Evolutionary conservation across 2,113 vertebrate genomes (phyloP).

Genomic region (Dasyprocta punctata): DNA sequence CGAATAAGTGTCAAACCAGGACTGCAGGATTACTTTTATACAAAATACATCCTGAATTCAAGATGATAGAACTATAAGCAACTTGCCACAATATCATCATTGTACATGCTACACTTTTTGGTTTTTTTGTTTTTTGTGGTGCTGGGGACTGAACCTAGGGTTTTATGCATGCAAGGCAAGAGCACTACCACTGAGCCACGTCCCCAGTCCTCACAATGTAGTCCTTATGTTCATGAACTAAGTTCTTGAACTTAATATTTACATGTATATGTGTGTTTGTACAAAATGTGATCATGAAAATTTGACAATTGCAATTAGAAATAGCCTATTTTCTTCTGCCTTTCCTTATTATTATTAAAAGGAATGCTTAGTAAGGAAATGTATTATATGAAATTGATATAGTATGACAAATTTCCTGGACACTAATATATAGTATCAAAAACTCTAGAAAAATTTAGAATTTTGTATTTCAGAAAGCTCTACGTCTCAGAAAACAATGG

Average conservation of each 20-base stretch:
- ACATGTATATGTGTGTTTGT: background rate
- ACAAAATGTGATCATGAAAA: background rate
- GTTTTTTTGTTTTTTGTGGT: background rate
- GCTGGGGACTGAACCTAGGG: background rate
- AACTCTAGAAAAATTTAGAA: background rate
- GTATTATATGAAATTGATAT: background rate
- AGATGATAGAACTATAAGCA: background rate
- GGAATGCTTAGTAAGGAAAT: background rate
- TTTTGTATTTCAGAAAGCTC: constrained; percentile 12
- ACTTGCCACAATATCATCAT: background rate
- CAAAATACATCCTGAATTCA: background rate
- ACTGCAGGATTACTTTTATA: background rate
- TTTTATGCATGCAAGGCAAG: background rate
- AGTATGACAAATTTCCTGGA: background rate
- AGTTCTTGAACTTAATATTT: background rate
- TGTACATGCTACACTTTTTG: background rate
- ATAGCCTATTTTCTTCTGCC: background rate
- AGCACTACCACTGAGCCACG: background rate
- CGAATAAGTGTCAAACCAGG: background rate
- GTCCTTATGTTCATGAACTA: background rate
- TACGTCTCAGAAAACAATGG: constrained; percentile 42
- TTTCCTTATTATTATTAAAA: constrained; percentile 23
- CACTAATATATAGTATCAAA: background rate
- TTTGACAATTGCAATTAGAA: background rate
- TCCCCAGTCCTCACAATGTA: background rate